A percentile compares a stretch with the other conserved stretches of the same genome.
Conservation (phyloP, 1,140 invertebrate genomes). For the Catajapyx aquilonaris region DNA sequence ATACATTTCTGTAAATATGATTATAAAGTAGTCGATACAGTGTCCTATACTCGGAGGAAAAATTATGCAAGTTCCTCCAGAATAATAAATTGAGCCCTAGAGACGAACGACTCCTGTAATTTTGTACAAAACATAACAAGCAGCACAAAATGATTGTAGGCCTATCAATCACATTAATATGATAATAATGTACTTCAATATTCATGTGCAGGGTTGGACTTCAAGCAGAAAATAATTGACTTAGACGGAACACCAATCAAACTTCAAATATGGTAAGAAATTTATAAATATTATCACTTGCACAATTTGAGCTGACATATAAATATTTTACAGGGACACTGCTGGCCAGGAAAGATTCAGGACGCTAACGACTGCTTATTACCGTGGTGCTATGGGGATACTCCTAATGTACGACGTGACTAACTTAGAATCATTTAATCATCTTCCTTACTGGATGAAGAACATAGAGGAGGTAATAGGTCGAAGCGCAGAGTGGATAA, state of each 20-base stretch:
- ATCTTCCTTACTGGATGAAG: constrained; percentile 63
- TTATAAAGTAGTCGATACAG: no score
- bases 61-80: no score
- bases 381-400: constrained; percentile 68
- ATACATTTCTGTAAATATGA: no score
- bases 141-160: no score
- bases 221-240: constrained; percentile 76
- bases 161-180: background rate
- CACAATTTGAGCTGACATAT: no score
- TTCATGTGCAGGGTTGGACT: constrained; percentile 50
- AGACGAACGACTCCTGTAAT: no score
- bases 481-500: background rate
- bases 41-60: no score
- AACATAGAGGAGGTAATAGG: constrained; percentile 57
- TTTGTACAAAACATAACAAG: no score
- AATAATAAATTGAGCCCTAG: no score
- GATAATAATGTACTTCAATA: background rate
- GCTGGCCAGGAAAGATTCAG: constrained; percentile 49
- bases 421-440: constrained; percentile 66
- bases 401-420: constrained; percentile 71
- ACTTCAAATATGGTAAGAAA: constrained; percentile 67
- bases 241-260: constrained; percentile 65
- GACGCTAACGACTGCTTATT: constrained; percentile 69
- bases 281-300: no score
- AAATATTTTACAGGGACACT: constrained; percentile 29